Conservation (phyloP, 2,888 invertebrate genomes). For the Dasypogon diadema region DNA sequence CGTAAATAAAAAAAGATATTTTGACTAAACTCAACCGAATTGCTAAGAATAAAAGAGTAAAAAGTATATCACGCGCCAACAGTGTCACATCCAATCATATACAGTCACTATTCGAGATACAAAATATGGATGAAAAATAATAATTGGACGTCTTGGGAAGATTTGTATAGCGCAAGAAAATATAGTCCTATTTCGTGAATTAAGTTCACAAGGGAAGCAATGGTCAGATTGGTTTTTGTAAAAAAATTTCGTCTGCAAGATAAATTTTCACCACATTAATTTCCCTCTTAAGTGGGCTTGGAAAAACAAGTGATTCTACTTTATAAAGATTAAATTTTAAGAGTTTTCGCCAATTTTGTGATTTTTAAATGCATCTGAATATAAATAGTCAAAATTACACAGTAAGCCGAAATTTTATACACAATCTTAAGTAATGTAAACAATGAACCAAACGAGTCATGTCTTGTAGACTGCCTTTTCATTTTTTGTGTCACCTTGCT, state of each 20-base stretch:
- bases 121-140: background rate
- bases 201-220: background rate
- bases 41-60: conserved; percentile 21
- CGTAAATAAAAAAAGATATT: conserved; percentile 5
- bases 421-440: too few species aligned
- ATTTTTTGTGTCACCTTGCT: too few species aligned
- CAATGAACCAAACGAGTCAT: too few species aligned
- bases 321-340: too few species aligned
- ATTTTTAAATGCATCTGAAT: too few species aligned
- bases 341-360: too few species aligned
- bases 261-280: background rate
- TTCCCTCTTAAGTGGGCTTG: background rate
- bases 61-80: conserved; percentile 31
- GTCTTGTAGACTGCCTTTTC: too few species aligned
- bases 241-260: background rate
- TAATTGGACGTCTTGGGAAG: background rate
- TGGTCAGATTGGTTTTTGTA: background rate
- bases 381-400: too few species aligned
- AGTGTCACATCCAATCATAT: conserved; percentile 24
- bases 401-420: background rate
- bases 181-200: background rate
- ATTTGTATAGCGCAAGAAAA: conserved; percentile 11
- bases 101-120: background rate
- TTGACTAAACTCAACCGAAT: conserved; percentile 12
- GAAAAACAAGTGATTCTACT: background rate